Conservation (phyloP, 2,888 invertebrate species). For the Drosophila algonquin region DNA sequence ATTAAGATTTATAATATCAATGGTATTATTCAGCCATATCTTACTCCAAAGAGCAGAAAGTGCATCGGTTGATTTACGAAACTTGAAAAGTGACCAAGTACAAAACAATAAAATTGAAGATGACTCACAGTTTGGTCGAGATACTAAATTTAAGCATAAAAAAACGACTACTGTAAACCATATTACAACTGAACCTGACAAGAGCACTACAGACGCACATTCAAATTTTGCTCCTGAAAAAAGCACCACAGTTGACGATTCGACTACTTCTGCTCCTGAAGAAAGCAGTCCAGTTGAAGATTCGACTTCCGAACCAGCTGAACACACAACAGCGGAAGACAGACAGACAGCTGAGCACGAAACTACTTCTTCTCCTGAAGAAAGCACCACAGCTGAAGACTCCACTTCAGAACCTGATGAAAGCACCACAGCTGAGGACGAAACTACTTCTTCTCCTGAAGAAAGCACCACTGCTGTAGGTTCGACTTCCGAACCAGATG, state of each 20-base stretch:
- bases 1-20: not conserved
- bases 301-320: not conserved
- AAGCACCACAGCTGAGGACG: not conserved
- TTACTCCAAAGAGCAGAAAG: not conserved
- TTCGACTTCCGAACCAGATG: not conserved
- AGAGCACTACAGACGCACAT: not conserved
- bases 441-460: not conserved
- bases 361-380: not conserved
- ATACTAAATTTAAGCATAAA: not conserved
- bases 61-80: not conserved
- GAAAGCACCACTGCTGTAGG: not conserved
- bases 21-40: conserved; percentile 7
- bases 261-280: not conserved
- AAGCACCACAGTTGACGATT: not conserved
- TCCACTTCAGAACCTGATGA: not conserved
- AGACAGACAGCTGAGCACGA: not conserved
- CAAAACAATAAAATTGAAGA: not conserved
- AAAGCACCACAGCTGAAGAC: not conserved
- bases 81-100: not conserved
- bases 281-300: not conserved
- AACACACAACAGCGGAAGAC: not conserved
- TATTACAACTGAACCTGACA: not conserved
- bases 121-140: not conserved
- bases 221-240: not conserved
- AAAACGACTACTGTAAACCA: too few relatives aligned